Evolutionary conservation across 2,888 invertebrate genomes (phyloP).

Genomic region (Acronicta alni): DNA sequence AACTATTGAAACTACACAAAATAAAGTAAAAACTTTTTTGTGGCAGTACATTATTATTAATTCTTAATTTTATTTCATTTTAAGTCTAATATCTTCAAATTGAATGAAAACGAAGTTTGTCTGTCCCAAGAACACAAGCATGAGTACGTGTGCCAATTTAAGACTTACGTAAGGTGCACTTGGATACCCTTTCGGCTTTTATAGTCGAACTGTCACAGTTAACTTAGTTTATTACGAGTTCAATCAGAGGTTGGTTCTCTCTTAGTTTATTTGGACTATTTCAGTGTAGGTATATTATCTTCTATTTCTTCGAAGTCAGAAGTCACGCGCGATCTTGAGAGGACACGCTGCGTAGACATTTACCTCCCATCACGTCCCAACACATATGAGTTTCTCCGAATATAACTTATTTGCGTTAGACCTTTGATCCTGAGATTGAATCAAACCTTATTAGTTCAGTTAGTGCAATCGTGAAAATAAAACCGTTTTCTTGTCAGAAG

Average conservation of each 20-base stretch:
- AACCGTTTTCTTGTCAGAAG: slow-evolving; percentile 1
- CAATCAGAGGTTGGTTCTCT: slow-evolving; percentile 27
- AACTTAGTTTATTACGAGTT: slow-evolving; percentile 32
- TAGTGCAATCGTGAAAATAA: neutral
- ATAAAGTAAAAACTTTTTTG: neutral
- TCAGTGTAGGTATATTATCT: slow-evolving; percentile 6
- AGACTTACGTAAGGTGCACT: slow-evolving; percentile 19
- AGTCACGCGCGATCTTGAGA: slow-evolving; percentile 31
- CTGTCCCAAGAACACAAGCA: slow-evolving; percentile 7
- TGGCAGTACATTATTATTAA: slow-evolving; percentile 7
- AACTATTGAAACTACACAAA: too few relatives aligned
- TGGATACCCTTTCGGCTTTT: slow-evolving; percentile 17
- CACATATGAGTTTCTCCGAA: slow-evolving; percentile 5
- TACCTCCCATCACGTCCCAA: slow-evolving; percentile 29
- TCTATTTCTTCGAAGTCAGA: slow-evolving; percentile 11
- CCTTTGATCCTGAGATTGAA: slow-evolving; percentile 20
- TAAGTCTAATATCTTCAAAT: too few relatives aligned
- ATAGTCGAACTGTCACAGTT: slow-evolving; percentile 22
- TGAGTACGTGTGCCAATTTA: slow-evolving; percentile 24
- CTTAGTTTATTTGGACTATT: slow-evolving; percentile 23
- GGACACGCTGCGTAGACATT: slow-evolving; percentile 28
- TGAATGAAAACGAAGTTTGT: too few relatives aligned
- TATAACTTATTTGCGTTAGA: slow-evolving; percentile 9
- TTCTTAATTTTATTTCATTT: neutral
- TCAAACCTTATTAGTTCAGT: neutral